Conservation (phyloP, 2,888 invertebrate species). For the Patella caerulea region DNA sequence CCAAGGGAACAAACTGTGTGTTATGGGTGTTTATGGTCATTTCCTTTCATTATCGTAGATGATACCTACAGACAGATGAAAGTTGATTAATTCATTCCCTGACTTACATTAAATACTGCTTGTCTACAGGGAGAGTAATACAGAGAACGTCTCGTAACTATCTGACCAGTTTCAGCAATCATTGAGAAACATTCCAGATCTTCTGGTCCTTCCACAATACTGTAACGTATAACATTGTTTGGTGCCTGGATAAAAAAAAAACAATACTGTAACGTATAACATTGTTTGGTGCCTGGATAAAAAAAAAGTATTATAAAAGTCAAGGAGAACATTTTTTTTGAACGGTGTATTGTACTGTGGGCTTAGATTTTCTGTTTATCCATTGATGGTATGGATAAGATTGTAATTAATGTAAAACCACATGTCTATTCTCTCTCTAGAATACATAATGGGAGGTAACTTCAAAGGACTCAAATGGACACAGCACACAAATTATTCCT, state of each 20-base stretch:
- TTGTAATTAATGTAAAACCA: too few species aligned
- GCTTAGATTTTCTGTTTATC: too few species aligned
- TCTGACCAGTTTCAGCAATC: constrained; percentile 52
- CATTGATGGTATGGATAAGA: too few species aligned
- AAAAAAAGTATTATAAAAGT: constrained; percentile 42
- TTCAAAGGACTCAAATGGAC: too few species aligned
- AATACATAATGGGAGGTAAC: too few species aligned
- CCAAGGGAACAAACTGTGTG: neutral
- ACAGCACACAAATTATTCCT: too few species aligned
- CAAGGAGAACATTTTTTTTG: too few species aligned
- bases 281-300: constrained; percentile 63
- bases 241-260: constrained; percentile 49
- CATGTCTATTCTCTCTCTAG: too few species aligned
- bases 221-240: constrained; percentile 61
- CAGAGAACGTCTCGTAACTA: constrained; percentile 53
- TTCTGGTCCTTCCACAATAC: constrained; percentile 52
- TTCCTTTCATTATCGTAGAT: neutral
- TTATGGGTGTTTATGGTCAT: neutral
- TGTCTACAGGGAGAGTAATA: constrained; percentile 49
- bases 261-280: constrained; percentile 56
- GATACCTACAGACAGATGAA: neutral
- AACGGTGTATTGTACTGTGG: too few species aligned
- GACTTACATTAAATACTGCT: constrained; percentile 45
- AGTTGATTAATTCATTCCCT: constrained; percentile 7
- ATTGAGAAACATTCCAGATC: constrained; percentile 59